Percentiles rank a stretch among this genome's conserved stretches.
These are phyloP conservation scores for Amphiduros pacificus DNA, from an alignment of 2,888 invertebrate genomes.

Conservation along the genomic window DNA sequence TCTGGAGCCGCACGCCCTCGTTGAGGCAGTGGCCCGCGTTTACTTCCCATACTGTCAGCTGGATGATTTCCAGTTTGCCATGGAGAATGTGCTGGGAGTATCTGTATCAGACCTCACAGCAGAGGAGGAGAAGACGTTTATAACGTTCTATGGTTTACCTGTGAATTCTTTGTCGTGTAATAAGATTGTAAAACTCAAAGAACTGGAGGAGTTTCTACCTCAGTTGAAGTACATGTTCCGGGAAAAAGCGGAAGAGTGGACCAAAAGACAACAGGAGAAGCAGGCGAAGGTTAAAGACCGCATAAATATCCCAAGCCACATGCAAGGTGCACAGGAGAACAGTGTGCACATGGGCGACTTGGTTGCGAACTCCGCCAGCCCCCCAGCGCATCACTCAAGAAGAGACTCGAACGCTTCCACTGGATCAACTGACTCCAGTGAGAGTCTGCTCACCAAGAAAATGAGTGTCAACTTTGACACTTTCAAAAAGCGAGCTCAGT, in stretches of 20 bases:
- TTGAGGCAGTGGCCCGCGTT: conserved; percentile 52
- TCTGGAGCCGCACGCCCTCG: conserved; percentile 39
- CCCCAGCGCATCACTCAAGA: too few species aligned
- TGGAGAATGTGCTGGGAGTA: conserved; percentile 46
- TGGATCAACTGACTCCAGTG: too few species aligned
- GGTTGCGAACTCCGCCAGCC: too few species aligned
- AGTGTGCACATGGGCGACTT: too few species aligned
- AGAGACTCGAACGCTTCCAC: too few species aligned
- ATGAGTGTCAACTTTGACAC: too few species aligned
- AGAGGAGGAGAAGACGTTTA: conserved; percentile 51
- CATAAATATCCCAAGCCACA: too few species aligned
- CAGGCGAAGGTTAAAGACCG: too few species aligned
- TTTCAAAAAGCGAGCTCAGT: too few species aligned
- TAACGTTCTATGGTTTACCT: conserved; percentile 52
- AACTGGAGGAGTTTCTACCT: conserved; percentile 47
- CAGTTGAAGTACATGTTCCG: conserved; percentile 32
- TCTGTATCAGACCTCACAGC: conserved; percentile 43
- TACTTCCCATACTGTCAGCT: conserved; percentile 50
- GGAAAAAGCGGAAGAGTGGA: conserved; percentile 1
- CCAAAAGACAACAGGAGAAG: neutral
- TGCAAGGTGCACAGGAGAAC: too few species aligned
- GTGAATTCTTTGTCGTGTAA: conserved; percentile 50
- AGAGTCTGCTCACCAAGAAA: too few species aligned
- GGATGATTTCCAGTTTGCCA: conserved; percentile 47
- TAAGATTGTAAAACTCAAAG: conserved; percentile 47